Base-by-base conservation (phyloP, 2,113 vertebrate species). In the Sitta europaea region DNA sequence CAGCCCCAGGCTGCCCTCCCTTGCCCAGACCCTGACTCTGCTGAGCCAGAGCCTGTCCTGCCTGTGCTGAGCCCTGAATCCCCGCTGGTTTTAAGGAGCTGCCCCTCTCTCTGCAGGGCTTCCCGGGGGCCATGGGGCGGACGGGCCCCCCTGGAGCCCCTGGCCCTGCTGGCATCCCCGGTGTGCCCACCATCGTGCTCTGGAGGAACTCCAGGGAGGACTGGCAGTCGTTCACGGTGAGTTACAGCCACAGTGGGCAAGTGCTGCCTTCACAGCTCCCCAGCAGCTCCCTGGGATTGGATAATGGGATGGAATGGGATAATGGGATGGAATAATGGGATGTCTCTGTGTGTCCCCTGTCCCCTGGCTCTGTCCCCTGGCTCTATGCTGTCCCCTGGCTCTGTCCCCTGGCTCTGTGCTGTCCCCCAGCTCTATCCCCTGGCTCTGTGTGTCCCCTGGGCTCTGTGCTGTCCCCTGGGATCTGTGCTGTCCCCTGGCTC, bases 121-220 rank as follows among this genome's bases (percentile, higher is more conserved):
- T 91, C 35, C 96, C 90, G 1, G 99, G 99, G 25, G 86, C 86
- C 36, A 43, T 94, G 97, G 99, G 99, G 8, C 88, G 80, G 45
- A 72, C 8, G 1, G 99, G 99, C 3, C 96, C 77, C 68, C 97
- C 47, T 0, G 99, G 99, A 2, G 91, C 96, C 12, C 96, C 86
- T 0, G 99, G 99, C 21, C 97, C 97, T 29, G 95, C 62, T 5
- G 99, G 99, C 43, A 96, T 95, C 14, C 94, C 98, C 0, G 99
- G 99, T 33, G 94, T 98, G 65, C 99, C 99, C 28, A 97, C 95
- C 28, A 40, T 99, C 17, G 92, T 99, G 87, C 97, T 99, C 62
- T 99, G 98, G 98, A 98, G 96, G 91, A 99, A 99, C 90, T 98
- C 98, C 16, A 95, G 85, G 18, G 98, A 99, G 67, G 99, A 99